Evolutionary conservation across 2,888 invertebrate species (phyloP).

Genomic region (Acanthococcus lagerstroemiae): DNA sequence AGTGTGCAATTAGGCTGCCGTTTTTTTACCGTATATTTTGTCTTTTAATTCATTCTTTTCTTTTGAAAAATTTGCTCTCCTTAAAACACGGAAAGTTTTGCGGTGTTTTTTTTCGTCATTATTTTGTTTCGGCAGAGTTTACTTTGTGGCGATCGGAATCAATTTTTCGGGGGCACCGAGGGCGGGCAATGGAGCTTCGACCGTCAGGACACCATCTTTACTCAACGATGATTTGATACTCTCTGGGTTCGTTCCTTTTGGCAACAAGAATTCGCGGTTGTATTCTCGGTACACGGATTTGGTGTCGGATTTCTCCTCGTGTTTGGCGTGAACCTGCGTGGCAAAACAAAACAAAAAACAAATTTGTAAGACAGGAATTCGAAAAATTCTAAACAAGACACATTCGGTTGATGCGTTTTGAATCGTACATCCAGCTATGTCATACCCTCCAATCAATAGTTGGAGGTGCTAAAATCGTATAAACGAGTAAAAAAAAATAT

Average conservation of each 20-base stretch:
- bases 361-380: too few species aligned
- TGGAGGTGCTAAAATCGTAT: too few species aligned
- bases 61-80: not conserved
- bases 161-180: conserved; percentile 67
- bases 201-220: conserved; percentile 91
- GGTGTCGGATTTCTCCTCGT: conserved; percentile 94
- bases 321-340: conserved; percentile 85
- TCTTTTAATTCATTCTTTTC: not conserved
- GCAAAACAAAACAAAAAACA: conserved; percentile 10
- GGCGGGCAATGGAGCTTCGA: conserved; percentile 91
- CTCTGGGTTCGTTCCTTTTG: conserved; percentile 93
- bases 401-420: too few species aligned
- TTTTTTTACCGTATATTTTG: not conserved
- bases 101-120: not conserved
- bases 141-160: conserved; percentile 55
- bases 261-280: conserved; percentile 92
- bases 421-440: too few species aligned
- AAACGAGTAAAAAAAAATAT: too few species aligned
- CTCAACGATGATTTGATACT: conserved; percentile 90
- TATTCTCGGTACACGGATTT: conserved; percentile 97
- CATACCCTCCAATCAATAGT: too few species aligned
- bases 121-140: conserved; percentile 5
- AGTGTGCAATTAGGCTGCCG: not conserved
- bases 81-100: not conserved
- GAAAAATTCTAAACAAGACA: too few species aligned